Percentiles rank a stretch among this genome's conserved stretches.
phyloP scores from a whole-genome alignment of 2,113 vertebrate species.

The Tylochromis polylepis region DNA sequence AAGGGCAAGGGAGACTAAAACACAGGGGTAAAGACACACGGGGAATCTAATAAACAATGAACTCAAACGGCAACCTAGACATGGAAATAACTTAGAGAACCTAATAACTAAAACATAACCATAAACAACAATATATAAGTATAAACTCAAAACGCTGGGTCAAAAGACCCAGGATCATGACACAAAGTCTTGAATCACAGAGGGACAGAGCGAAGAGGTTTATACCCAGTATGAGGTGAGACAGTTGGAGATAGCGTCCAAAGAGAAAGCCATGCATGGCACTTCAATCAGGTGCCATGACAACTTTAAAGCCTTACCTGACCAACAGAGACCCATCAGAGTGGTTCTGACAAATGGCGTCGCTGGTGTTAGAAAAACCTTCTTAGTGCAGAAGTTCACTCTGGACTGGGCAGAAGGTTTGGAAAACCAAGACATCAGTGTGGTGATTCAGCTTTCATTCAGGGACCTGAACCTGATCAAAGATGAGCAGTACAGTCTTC shows the following conservation, averaged over 20 bases:
- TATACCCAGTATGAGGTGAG: not conserved
- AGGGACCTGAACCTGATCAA: fast-evolving
- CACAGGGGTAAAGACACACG: no score
- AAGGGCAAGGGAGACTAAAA: no score
- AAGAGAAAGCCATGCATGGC: fast-evolving
- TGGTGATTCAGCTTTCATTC: not conserved
- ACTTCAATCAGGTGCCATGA: not conserved
- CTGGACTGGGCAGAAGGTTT: not conserved
- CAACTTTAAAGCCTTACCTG: fast-evolving
- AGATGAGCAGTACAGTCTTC: not conserved
- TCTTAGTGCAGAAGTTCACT: not conserved
- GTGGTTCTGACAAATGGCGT: not conserved
- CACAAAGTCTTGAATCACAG: no score
- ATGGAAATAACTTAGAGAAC: no score
- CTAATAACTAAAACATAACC: no score
- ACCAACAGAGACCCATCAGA: fast-evolving
- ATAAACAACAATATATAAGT: no score
- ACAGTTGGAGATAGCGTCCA: not conserved
- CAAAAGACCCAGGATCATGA: no score
- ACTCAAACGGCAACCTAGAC: no score
- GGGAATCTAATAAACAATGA: no score
- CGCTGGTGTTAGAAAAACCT: not conserved
- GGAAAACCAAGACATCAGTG: not conserved
- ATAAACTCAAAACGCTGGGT: no score
- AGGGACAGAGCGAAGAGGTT: not conserved